Evolutionary conservation across 2,888 invertebrate genomes (phyloP).

Genomic region (Odontomyia ornata): DNA sequence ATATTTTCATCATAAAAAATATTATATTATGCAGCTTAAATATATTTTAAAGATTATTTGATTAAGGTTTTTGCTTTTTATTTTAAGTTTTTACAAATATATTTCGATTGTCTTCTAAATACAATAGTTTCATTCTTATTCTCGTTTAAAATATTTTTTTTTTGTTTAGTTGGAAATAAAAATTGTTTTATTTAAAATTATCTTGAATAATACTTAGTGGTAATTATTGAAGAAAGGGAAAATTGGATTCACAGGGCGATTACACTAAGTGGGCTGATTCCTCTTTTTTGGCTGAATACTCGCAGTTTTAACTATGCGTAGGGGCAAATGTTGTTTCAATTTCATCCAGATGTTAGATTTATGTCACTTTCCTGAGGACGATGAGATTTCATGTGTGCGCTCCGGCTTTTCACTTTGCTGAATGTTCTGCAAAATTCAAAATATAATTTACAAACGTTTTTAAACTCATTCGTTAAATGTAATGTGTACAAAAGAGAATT

Average conservation of each 20-base stretch:
- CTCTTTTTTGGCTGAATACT: not conserved
- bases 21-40: conserved; percentile 17
- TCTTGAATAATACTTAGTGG: too few species aligned
- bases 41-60: conserved; percentile 23
- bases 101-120: conserved; percentile 50
- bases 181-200: not conserved
- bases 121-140: conserved; percentile 44
- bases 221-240: not conserved
- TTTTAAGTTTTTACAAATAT: conserved; percentile 30
- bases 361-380: conserved; percentile 84
- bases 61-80: conserved; percentile 3
- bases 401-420: conserved; percentile 97
- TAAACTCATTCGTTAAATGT: too few species aligned
- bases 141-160: conserved; percentile 36
- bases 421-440: conserved; percentile 78
- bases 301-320: not conserved
- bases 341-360: conserved; percentile 38
- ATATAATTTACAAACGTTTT: too few species aligned
- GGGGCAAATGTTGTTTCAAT: not conserved
- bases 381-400: conserved; percentile 99
- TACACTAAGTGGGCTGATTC: not conserved
- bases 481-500: too few species aligned
- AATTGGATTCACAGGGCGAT: not conserved
- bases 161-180: not conserved
- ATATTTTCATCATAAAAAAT: conserved; percentile 37